phyloP scores from a whole-genome alignment of 2,113 vertebrate species.

The Pao palembangensis region DNA sequence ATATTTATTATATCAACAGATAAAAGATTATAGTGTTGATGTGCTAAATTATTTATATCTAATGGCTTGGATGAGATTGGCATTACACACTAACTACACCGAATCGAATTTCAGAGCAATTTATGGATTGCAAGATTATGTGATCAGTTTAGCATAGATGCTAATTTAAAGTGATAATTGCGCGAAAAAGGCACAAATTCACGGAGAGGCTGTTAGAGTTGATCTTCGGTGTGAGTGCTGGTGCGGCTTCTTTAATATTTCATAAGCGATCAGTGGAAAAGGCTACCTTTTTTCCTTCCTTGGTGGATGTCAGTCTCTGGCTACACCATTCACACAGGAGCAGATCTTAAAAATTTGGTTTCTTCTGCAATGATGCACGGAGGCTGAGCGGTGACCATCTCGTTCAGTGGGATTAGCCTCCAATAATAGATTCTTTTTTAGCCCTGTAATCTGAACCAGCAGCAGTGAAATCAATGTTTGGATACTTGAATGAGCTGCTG shows the following conservation, averaged over 20 bases:
- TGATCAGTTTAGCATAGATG: no score
- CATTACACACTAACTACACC: no score
- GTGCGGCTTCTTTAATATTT: background rate
- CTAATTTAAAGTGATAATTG: background rate
- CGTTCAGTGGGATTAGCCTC: slow-evolving; percentile 15
- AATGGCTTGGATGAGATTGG: no score
- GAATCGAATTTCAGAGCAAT: no score
- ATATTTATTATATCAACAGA: no score
- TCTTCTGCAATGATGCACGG: slow-evolving; percentile 10
- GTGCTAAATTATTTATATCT: no score
- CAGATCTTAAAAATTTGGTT: background rate
- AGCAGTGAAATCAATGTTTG: slow-evolving; percentile 37
- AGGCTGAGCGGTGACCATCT: slow-evolving; percentile 10
- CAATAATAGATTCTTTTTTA: slow-evolving; percentile 12
- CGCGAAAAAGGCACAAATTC: background rate
- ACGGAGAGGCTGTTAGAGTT: no score
- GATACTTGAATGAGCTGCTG: background rate
- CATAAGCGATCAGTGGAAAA: background rate
- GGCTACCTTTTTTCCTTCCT: no score
- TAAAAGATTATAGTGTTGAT: no score
- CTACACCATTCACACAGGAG: background rate
- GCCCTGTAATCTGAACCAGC: slow-evolving; percentile 14
- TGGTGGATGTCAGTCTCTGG: no score
- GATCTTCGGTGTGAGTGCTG: no score
- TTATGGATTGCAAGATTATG: no score